Evolutionary conservation across 2,113 vertebrate genomes (phyloP).

Genomic region (Gasterosteus aculeatus): DNA sequence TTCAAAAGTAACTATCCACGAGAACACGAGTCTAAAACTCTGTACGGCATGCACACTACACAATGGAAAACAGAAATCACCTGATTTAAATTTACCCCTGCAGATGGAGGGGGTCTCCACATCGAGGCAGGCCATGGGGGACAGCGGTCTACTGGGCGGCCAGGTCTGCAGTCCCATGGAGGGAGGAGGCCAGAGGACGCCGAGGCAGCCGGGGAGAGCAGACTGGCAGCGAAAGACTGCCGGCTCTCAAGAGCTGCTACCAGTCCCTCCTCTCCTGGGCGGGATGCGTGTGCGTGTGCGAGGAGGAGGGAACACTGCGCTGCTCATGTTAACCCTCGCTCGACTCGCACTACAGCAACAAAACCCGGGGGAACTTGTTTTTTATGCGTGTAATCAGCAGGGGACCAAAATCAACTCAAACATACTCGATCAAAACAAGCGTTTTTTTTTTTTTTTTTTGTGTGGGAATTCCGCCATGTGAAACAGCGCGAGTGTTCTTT

Average conservation of each 20-base stretch:
- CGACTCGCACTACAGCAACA: constrained; percentile 14
- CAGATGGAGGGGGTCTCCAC: constrained; percentile 80
- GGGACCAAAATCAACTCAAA: constrained; percentile 10
- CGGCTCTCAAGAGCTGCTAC: constrained; percentile 45
- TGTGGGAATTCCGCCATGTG: constrained; percentile 31
- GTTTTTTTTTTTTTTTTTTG: constrained; percentile 1
- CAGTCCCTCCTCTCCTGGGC: constrained; percentile 61
- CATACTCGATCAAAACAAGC: constrained; percentile 45
- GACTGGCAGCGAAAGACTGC: constrained; percentile 54
- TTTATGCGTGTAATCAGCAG: constrained; percentile 17
- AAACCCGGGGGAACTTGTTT: constrained; percentile 9
- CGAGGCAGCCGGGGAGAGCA: constrained; percentile 42
- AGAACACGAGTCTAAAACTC: too few relatives aligned
- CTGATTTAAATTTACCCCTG: constrained; percentile 80
- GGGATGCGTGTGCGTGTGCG: constrained; percentile 22
- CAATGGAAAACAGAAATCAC: constrained; percentile 44
- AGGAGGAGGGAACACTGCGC: constrained; percentile 73
- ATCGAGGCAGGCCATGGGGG: constrained; percentile 81
- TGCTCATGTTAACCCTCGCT: constrained; percentile 73
- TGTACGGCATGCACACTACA: neutral
- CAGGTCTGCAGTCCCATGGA: constrained; percentile 82
- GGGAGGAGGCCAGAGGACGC: constrained; percentile 59
- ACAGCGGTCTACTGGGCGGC: constrained; percentile 60
- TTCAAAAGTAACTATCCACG: neutral
- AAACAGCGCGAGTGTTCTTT: constrained; percentile 14